Evolutionary conservation across 2,888 invertebrate species (phyloP), one percentile per base, ranked within the genome.

Genomic region (Trissonchulus sp.): DNA sequence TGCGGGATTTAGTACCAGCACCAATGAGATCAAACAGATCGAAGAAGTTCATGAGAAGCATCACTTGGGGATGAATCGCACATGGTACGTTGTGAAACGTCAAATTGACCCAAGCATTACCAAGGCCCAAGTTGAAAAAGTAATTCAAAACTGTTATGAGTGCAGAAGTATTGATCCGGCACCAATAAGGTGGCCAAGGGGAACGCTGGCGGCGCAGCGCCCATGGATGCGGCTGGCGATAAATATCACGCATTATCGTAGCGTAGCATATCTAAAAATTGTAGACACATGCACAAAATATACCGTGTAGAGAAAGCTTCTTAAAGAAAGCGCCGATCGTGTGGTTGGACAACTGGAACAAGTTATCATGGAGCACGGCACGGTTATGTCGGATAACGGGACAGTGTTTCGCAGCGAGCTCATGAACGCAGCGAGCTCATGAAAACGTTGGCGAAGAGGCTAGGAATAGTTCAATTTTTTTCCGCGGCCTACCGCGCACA

Each of bases 101-200:
- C 65, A 65, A 28, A 8, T 48, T 23, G 34, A 48, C 23, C 23
- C 65, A 28, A 65, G 30, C 8, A 65, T 28, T 15, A 65, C 15
- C 15, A 8, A 28, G 30, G 34, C 31, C n/a, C 15, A 8, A 8
- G 65, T 65, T 31, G 37, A 69, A 69, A 15, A 23, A 35, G 71
- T 69, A 18, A 2, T 69, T 34, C 28, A 3, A 34, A 35, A 31
- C 34, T 69, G 71, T 36, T 30, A 36, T 15, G 34, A 8, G 8
- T 69, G 71, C 37, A 69, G 36, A 8, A 31, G 8, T 33, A 69
- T 69, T 69, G 71, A 69, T 34, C 28, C 71, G 34, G 28, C 71
- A 35, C 31, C 71, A 23, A 37, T 69, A 3, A 34, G 33, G 3
- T 69, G 37, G 35, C 33, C 2, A 23, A 31, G 3, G 37, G 71